Conservation (phyloP, 1,140 invertebrate genomes). For the Drosophila hydei region DNA sequence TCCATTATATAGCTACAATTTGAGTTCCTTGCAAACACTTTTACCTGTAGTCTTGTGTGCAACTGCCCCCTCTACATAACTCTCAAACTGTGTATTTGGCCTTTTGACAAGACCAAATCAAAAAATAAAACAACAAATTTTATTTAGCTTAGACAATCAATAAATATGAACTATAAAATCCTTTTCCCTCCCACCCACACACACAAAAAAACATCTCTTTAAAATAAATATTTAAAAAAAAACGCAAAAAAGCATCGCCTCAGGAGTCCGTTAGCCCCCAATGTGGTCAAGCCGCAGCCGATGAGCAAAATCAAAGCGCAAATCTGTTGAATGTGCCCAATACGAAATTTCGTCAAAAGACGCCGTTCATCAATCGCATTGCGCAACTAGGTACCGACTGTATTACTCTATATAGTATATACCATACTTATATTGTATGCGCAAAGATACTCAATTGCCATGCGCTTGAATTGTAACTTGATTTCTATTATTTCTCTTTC, state of each 20-base stretch:
- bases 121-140: background rate
- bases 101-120: background rate
- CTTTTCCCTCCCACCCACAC: background rate
- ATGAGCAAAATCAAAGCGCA: slow-evolving; percentile 63
- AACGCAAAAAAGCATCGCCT: slow-evolving; percentile 59
- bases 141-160: slow-evolving; percentile 9
- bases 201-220: slow-evolving; percentile 27
- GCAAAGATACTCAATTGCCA: slow-evolving; percentile 74
- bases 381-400: slow-evolving; percentile 76
- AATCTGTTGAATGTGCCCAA: slow-evolving; percentile 65
- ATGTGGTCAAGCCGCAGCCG: slow-evolving; percentile 46
- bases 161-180: slow-evolving; percentile 30
- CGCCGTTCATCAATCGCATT: slow-evolving; percentile 82
- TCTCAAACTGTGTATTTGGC: slow-evolving; percentile 9
- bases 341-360: slow-evolving; percentile 82
- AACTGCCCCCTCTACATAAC: background rate
- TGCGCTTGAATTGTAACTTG: slow-evolving; percentile 61
- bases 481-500: slow-evolving; percentile 2
- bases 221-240: slow-evolving; percentile 5
- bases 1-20: background rate
- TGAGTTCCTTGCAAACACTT: background rate
- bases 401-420: slow-evolving; percentile 42
- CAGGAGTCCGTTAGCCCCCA: slow-evolving; percentile 68
- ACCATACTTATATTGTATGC: slow-evolving; percentile 55
- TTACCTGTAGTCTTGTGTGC: background rate